Conservation (phyloP, 2,888 invertebrate species). For the Periphyllus acericola region DNA sequence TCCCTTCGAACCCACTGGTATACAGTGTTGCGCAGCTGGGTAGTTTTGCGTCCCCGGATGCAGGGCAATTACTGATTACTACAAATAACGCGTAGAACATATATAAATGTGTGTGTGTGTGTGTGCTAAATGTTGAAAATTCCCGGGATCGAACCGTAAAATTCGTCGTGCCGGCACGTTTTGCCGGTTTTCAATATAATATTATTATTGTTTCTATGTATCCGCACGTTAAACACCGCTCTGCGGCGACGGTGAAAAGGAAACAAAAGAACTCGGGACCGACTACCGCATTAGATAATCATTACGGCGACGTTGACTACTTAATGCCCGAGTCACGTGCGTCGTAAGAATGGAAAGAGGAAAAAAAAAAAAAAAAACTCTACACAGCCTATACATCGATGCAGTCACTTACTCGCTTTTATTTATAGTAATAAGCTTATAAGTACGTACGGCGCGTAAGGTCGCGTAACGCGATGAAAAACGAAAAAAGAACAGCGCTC, state of each 20-base stretch:
- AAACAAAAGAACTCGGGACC: not conserved
- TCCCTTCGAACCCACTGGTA: no score
- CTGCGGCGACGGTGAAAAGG: not conserved
- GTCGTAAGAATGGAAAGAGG: not conserved
- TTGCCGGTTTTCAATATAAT: constrained; percentile 13
- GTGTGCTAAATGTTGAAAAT: not conserved
- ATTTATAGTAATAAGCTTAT: no score
- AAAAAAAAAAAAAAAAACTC: not conserved
- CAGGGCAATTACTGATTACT: no score
- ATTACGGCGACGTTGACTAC: constrained; percentile 30
- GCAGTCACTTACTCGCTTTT: no score
- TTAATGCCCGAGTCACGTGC: constrained; percentile 56
- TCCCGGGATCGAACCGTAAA: not conserved
- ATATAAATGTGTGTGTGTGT: not conserved
- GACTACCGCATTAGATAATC: constrained; percentile 8
- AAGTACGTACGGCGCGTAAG: not conserved
- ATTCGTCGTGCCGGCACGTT: constrained; percentile 7
- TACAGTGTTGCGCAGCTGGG: no score
- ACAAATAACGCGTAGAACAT: no score
- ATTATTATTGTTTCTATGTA: not conserved
- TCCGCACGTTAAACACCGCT: not conserved
- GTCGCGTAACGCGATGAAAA: not conserved
- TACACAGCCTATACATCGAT: not conserved
- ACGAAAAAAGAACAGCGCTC: not conserved
- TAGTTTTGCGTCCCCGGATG: no score